A percentile compares a stretch with the other conserved stretches of the same genome.
Conservation (phyloP, 92 coral and sea anemone species). For the Phenganax stokvisi region DNA sequence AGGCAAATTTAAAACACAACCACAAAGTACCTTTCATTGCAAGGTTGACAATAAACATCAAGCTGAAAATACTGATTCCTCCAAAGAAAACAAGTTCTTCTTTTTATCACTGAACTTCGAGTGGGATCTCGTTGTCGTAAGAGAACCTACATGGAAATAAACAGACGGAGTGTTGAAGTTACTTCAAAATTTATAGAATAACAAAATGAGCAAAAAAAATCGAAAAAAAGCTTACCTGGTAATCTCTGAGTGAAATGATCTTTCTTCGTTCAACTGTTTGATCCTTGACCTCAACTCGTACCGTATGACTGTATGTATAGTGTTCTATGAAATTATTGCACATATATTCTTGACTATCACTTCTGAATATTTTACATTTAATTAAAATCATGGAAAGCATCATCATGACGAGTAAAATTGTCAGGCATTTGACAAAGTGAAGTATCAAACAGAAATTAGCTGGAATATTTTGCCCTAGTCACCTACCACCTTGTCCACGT, state of each 20-base stretch:
- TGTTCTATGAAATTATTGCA: conserved; percentile 46
- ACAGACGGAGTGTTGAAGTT: neutral
- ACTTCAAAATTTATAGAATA: neutral
- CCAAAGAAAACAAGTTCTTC: conserved; percentile 86
- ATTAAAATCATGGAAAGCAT: too few relatives aligned
- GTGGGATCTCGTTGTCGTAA: conserved; percentile 61
- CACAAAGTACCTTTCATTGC: conserved; percentile 48
- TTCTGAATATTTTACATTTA: too few relatives aligned
- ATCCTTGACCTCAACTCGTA: conserved; percentile 63
- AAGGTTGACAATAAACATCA: conserved; percentile 78
- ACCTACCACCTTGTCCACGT: conserved; percentile 90
- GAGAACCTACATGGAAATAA: conserved; percentile 44
- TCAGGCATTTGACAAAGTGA: too few relatives aligned
- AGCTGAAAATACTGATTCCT: conserved; percentile 81
- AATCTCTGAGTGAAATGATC: conserved; percentile 62
- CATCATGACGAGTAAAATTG: too few relatives aligned
- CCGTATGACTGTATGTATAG: conserved; percentile 78
- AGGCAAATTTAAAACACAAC: neutral
- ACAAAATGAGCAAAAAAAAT: neutral
- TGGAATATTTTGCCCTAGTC: too few relatives aligned
- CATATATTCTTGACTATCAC: too few relatives aligned
- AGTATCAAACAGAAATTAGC: neutral
- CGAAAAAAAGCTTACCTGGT: conserved; percentile 52
- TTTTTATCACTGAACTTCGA: conserved; percentile 73
- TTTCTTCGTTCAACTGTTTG: conserved; percentile 88